Evolutionary conservation across 2,797 vertebrate genomes (phyloP).

Genomic region (Streptopelia turtur): DNA sequence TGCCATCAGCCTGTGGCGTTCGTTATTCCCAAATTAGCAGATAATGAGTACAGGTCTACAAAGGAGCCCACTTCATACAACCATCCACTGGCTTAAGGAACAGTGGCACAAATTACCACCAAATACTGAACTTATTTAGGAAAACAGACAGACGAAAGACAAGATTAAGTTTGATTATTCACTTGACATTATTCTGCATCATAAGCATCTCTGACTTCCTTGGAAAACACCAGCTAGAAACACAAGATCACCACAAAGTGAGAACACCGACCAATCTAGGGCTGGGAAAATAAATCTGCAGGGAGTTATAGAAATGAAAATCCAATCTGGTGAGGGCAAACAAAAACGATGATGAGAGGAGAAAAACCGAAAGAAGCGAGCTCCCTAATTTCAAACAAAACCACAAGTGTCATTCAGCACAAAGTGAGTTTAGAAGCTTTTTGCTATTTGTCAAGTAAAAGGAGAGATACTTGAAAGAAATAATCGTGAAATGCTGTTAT

Average conservation of each 20-base stretch:
- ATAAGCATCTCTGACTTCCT: background rate
- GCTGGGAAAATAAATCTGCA: background rate
- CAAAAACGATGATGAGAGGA: background rate
- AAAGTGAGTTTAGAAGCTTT: background rate
- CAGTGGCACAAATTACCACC: fast-evolving
- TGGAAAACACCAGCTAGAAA: background rate
- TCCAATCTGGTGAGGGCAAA: background rate
- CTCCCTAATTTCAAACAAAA: background rate
- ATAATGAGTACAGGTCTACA: background rate
- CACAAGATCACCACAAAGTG: background rate
- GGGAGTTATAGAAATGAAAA: background rate
- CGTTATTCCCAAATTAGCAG: background rate
- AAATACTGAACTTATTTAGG: background rate
- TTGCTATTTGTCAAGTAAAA: background rate
- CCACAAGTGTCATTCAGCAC: background rate
- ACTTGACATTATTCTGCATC: background rate
- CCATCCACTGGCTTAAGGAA: background rate
- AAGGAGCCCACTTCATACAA: background rate
- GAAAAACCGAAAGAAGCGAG: background rate
- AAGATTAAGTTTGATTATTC: background rate
- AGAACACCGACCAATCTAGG: background rate
- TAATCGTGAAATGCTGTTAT: background rate
- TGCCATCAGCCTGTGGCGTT: background rate
- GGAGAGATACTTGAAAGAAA: background rate
- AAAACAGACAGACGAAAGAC: background rate